These are phyloP conservation scores for Dunckerocampus dactyliophorus DNA, from an alignment of 2,113 vertebrate genomes.

Conservation along the genomic window DNA sequence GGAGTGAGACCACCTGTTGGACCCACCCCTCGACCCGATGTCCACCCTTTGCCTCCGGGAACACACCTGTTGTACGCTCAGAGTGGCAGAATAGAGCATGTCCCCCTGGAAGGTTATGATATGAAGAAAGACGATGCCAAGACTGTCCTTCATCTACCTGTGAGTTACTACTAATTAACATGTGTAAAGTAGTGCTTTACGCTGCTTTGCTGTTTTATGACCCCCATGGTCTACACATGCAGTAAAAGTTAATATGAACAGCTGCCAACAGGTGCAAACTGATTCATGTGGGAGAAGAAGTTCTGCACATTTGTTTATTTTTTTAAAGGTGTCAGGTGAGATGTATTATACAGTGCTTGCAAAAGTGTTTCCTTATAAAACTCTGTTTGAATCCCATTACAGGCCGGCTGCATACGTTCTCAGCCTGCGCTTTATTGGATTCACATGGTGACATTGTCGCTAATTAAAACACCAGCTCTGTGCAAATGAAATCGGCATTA, in stretches of 20 bases:
- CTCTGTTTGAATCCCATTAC: not conserved
- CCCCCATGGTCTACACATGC: not conserved
- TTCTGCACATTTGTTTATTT: not conserved
- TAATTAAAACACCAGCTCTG: constrained; percentile 62
- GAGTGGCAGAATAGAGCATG: constrained; percentile 84
- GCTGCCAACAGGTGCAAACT: not conserved
- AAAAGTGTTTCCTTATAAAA: not conserved
- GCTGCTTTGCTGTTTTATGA: not conserved
- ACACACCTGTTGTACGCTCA: constrained; percentile 87
- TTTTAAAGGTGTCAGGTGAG: constrained; percentile 2
- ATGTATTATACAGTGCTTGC: not conserved
- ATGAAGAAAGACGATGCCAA: constrained; percentile 82
- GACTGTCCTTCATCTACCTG: constrained; percentile 81
- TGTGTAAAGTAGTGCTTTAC: not conserved
- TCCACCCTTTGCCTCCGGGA: constrained; percentile 79
- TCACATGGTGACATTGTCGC: constrained; percentile 54
- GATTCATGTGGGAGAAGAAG: not conserved
- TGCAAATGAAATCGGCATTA: constrained; percentile 41
- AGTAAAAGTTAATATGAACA: not conserved
- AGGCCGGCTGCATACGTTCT: constrained; percentile 1
- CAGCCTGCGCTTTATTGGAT: constrained; percentile 40
- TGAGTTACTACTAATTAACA: constrained; percentile 62
- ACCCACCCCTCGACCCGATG: constrained; percentile 77
- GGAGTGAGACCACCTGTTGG: constrained; percentile 62
- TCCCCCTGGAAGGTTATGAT: constrained; percentile 79